Percentiles rank a stretch among this genome's conserved stretches.
These are phyloP conservation scores for Cheilinus undulatus DNA, from an alignment of 2,113 vertebrate genomes.

Conservation along the genomic window DNA sequence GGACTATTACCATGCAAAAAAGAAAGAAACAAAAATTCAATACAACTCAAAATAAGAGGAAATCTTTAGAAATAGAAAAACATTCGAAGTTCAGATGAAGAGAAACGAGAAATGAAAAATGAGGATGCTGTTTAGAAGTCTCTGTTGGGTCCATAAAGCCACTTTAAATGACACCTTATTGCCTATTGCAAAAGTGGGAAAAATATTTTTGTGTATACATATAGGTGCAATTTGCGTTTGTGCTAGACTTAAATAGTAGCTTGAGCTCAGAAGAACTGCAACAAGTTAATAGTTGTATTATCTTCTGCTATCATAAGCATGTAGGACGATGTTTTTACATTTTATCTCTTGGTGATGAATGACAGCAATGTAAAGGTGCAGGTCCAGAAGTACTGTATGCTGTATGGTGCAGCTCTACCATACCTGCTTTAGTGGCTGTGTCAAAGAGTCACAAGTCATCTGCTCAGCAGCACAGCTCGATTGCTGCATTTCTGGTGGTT, in stretches of 20 bases:
- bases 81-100: no score
- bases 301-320: not conserved
- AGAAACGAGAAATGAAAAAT: no score
- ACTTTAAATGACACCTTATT: no score
- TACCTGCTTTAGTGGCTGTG: slow-evolving; percentile 24
- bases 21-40: no score
- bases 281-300: not conserved
- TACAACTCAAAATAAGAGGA: not conserved
- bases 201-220: no score
- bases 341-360: not conserved
- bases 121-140: no score
- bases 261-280: not conserved
- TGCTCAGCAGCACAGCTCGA: slow-evolving; percentile 47
- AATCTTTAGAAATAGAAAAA: not conserved
- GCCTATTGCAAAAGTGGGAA: no score
- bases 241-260: no score
- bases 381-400: slow-evolving; percentile 25
- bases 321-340: not conserved
- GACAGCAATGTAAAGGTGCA: slow-evolving; percentile 2
- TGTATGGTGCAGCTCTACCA: slow-evolving; percentile 18
- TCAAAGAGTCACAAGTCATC: slow-evolving; percentile 53
- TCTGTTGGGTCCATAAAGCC: no score
- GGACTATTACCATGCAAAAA: no score
- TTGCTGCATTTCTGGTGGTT: slow-evolving; percentile 64
- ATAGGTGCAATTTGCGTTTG: no score